These are phyloP conservation scores for Nemurella pictetii DNA, from an alignment of 2,888 invertebrate species.

Conservation along the genomic window DNA sequence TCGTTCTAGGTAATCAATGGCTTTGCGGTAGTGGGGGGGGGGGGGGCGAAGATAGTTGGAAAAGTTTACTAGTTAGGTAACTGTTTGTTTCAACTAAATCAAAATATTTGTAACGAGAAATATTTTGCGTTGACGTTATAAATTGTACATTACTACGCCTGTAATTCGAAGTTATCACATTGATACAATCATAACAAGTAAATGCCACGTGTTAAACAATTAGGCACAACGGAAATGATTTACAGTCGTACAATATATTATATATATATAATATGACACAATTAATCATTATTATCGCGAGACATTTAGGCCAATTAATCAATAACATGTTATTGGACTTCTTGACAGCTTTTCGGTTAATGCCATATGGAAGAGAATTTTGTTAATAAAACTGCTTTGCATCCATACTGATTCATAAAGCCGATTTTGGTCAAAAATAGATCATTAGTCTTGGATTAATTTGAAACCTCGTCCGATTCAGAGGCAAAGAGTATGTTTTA, in stretches of 20 bases:
- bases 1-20: too few species aligned
- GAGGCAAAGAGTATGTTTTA: not conserved
- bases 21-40: too few species aligned
- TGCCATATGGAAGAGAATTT: slow-evolving; percentile 5
- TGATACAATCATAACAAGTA: slow-evolving; percentile 17
- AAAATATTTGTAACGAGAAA: not conserved
- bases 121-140: not conserved
- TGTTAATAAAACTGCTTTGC: not conserved
- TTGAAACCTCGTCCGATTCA: not conserved
- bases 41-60: not conserved
- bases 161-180: slow-evolving; percentile 5
- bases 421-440: not conserved
- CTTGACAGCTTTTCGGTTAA: not conserved
- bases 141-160: not conserved
- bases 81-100: not conserved
- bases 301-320: slow-evolving; percentile 18
- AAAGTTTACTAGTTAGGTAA: not conserved
- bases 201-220: slow-evolving; percentile 27
- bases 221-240: slow-evolving; percentile 31
- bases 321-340: not conserved
- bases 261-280: not conserved
- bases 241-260: not conserved
- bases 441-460: not conserved
- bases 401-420: not conserved
- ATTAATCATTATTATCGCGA: not conserved